Evolutionary conservation across 2,888 invertebrate species (phyloP).

Genomic region (Drosophila differens): DNA sequence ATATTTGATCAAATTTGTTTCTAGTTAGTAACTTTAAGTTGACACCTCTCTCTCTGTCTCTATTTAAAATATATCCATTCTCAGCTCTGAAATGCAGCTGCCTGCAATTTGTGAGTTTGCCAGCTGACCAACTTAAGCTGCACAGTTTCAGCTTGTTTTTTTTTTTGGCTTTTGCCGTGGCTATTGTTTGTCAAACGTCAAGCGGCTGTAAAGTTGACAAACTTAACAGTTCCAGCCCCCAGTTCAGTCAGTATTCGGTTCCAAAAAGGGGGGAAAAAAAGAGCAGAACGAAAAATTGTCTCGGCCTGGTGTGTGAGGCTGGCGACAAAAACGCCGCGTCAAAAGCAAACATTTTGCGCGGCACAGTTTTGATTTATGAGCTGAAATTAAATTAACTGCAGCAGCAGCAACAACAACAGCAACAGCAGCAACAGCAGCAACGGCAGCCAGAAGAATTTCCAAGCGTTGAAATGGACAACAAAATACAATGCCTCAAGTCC

Average conservation of each 20-base stretch:
- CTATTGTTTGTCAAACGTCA: constrained; percentile 76
- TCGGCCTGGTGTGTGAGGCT: constrained; percentile 36
- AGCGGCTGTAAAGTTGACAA: constrained; percentile 68
- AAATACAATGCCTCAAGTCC: constrained; percentile 59
- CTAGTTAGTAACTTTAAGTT: not conserved
- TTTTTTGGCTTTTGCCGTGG: constrained; percentile 41
- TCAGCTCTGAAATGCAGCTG: constrained; percentile 45
- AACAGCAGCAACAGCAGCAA: constrained; percentile 28
- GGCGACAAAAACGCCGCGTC: constrained; percentile 76
- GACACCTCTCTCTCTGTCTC: not conserved
- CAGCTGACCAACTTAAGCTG: constrained; percentile 50
- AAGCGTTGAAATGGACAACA: constrained; percentile 75
- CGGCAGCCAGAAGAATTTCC: constrained; percentile 67
- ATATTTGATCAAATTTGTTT: not conserved
- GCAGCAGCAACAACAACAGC: constrained; percentile 56
- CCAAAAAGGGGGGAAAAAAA: constrained; percentile 11
- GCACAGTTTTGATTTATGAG: constrained; percentile 83
- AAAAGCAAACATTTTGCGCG: constrained; percentile 80
- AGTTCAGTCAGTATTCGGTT: constrained; percentile 33
- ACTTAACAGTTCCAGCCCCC: constrained; percentile 58
- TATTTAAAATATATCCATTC: constrained; percentile 11
- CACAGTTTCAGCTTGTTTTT: constrained; percentile 21
- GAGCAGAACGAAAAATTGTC: constrained; percentile 55
- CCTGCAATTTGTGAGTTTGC: constrained; percentile 37
- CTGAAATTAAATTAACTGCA: constrained; percentile 81